phyloP scores from a whole-genome alignment of 92 coral and sea anemone species.

The Epizoanthus ramosus region DNA sequence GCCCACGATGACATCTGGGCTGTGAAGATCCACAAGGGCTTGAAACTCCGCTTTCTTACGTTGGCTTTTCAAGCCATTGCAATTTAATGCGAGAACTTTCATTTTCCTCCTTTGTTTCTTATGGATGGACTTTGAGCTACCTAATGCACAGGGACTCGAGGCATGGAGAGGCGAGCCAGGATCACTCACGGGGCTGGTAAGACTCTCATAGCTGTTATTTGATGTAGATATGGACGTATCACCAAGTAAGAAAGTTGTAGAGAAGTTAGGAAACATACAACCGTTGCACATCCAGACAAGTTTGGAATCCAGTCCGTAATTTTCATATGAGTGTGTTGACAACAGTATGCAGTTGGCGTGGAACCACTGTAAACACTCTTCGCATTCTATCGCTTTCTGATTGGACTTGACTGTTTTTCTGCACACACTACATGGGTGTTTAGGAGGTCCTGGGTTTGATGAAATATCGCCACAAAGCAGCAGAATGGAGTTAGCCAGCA shows the following conservation, averaged over 20 bases:
- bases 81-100: conserved; percentile 20
- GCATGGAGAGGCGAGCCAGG: conserved; percentile 12
- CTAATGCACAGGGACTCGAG: conserved; percentile 16
- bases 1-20: not conserved
- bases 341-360: conserved; percentile 26
- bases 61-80: conserved; percentile 5
- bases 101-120: conserved; percentile 22
- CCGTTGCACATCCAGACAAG: conserved; percentile 44
- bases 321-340: conserved; percentile 39
- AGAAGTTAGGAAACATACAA: conserved; percentile 43
- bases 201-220: not conserved
- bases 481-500: not conserved
- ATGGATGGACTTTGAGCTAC: not conserved
- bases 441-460: conserved; percentile 30
- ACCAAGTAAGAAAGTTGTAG: conserved; percentile 38
- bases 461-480: conserved; percentile 32
- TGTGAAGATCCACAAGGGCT: conserved; percentile 22
- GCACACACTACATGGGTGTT: conserved; percentile 29
- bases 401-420: conserved; percentile 40
- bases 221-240: conserved; percentile 10
- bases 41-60: conserved; percentile 8
- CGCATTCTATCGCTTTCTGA: conserved; percentile 49
- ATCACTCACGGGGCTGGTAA: not conserved
- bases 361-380: conserved; percentile 33
- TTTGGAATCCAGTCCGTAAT: conserved; percentile 33